Conservation (phyloP, 1,140 invertebrate species). For the Leguminivora glycinivorella region DNA sequence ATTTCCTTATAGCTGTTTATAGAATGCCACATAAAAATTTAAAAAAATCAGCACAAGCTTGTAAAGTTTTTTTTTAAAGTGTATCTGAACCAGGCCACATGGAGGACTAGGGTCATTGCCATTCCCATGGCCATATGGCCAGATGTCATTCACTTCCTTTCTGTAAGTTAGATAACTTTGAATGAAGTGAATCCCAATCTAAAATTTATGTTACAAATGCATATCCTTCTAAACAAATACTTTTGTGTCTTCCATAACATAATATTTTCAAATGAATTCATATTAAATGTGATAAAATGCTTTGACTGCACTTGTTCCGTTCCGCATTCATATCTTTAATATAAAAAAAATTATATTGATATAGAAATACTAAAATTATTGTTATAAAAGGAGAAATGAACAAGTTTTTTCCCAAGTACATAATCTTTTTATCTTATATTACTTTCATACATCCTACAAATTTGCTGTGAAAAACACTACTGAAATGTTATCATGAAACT, state of each 20-base stretch:
- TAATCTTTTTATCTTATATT: background rate
- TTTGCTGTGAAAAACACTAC: no score
- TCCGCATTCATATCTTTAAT: no score
- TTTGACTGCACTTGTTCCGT: no score
- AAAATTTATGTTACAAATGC: background rate
- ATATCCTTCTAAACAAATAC: no score
- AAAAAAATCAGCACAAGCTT: background rate
- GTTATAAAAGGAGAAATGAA: background rate
- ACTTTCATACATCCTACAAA: no score
- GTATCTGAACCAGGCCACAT: background rate
- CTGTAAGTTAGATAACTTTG: background rate
- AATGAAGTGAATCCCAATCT: background rate
- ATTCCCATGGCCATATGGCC: slow-evolving; percentile 4
- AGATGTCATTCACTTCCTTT: background rate
- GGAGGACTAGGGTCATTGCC: background rate
- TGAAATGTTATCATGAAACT: no score
- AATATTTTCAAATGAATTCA: background rate
- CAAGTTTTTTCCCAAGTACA: background rate
- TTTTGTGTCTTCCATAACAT: background rate
- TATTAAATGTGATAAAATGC: no score
- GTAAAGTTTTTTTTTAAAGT: background rate
- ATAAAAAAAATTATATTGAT: background rate
- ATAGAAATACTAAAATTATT: background rate
- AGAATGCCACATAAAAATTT: background rate
- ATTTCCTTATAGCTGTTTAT: background rate